Evolutionary conservation across 2,888 invertebrate genomes (phyloP).

Genomic region (Aphrophora alni): DNA sequence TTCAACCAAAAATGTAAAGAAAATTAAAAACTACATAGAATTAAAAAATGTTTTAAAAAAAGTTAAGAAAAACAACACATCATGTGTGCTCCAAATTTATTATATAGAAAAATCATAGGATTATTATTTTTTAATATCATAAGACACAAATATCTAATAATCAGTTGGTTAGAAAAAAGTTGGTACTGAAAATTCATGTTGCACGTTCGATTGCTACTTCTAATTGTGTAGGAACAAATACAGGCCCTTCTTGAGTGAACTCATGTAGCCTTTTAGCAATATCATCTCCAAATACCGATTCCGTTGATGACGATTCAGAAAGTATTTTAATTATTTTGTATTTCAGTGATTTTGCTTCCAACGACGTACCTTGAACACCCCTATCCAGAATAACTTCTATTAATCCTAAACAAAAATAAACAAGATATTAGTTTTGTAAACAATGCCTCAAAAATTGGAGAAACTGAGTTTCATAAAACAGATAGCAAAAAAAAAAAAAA

Average conservation of each 20-base stretch:
- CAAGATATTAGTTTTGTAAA: constrained; percentile 31
- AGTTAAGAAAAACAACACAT: too few species aligned
- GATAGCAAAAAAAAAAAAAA: constrained; percentile 25
- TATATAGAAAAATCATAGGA: too few species aligned
- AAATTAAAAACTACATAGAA: too few species aligned
- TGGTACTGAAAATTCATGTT: background rate
- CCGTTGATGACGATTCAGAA: constrained; percentile 58
- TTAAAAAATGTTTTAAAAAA: too few species aligned
- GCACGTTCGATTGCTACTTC: constrained; percentile 75
- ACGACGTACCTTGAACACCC: constrained; percentile 66
- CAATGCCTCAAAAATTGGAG: background rate
- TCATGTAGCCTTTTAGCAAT: constrained; percentile 64
- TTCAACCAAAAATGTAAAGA: too few species aligned
- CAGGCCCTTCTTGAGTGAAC: constrained; percentile 80
- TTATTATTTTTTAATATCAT: too few species aligned
- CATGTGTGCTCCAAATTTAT: too few species aligned
- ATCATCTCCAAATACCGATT: constrained; percentile 57
- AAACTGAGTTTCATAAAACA: constrained; percentile 24
- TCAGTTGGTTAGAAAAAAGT: background rate
- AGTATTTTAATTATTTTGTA: constrained; percentile 73
- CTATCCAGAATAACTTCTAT: constrained; percentile 82
- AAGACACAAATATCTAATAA: too few species aligned
- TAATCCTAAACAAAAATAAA: constrained; percentile 63
- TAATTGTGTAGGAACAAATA: constrained; percentile 70
- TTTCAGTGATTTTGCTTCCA: constrained; percentile 76